Evolutionary conservation across 2,797 vertebrate genomes (phyloP), one percentile per base, ranked within the genome.

Genomic region (Neoniphon sammara): DNA sequence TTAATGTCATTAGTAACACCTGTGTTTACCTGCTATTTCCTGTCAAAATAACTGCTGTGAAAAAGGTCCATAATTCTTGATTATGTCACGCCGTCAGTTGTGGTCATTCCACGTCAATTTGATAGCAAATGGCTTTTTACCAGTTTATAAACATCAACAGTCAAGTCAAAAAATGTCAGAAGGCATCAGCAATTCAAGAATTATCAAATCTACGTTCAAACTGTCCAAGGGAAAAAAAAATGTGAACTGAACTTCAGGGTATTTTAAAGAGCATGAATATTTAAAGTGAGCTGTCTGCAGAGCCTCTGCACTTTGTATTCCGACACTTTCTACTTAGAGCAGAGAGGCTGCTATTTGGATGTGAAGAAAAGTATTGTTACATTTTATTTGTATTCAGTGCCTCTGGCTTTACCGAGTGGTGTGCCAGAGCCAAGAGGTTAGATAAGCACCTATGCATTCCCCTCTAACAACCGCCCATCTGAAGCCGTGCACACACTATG

Each of bases 321-420:
- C 31, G 0, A 36, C 54, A 47, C 60, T 10, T 54, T 53, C 50
- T 31, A 42, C 61, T 39, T 56, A 57, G 56, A 60, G 47, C 17
- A 12, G 14, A 17, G 23, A 17, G 23, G 23, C 14, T 68, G 5
- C 53, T 47, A 47, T 54, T 23, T 3, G 49, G 68, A 46, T 36
- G 50, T 69, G 67, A 49, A 67, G 36, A 50, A 65, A 64, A 31
- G 50, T 50, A 34, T 74, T 73, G 61, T 78, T 73, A 14, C 57
- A 67, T 4, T 66, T 62, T 53, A 74, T 78, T 68, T 67, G 54
- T 54, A n/a, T 70, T 59, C 14, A 52, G 63, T 20, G 62, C 70
- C 70, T 52, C 42, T 23, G 55, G 73, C 68, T 76, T 34, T 42
- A 56, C 15, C 0, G 34, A 59, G 63, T 27, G 23, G 15, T 69